Evolutionary conservation across 2,797 vertebrate species (phyloP), one percentile per base, ranked within the genome.

Genomic region (Pangasius macronema): DNA sequence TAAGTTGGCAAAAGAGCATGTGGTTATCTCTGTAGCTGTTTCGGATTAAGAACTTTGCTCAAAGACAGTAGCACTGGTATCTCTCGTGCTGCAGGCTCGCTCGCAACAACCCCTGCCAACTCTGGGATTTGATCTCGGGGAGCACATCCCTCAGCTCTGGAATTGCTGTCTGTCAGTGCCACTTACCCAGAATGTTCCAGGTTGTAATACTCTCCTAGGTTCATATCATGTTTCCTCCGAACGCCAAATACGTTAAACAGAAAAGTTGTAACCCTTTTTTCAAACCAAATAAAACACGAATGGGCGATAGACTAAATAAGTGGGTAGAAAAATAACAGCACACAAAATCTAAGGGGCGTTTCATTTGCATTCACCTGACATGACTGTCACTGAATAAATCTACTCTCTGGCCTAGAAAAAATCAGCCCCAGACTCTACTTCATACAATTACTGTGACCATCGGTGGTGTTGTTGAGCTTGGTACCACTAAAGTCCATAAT

Each of bases 31-130:
- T 59, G 13, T 72, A 84, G 53, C 53, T 51, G 83, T 75, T 59
- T 30, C 0, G 83, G 83, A 85, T 85, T 85, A 85, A 73, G 24
- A 85, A 75, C 68, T 42, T 85, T 30, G 68, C 70, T 85, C 36
- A 85, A 85, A 70, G 53, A 55, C 70, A 73, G 39, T 61, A 1
- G 83, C 55, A 59, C 53, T 59, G 51, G 70, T 73, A 85, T 73
- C 83, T 75, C 53, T 59, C n/a, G 36, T 11, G 36, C 53, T 75
- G 30, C 83, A 84, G 83, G 81, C 82, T 57, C 30, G 18, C 73
- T n/a, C 82, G 27, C 75, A 63, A 77, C 36, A 77, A 59, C 33
- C 59, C 82, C 59, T 63, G 81, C 76, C 55, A 72, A 53, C 72
- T 30, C 82, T 46, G 68, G 57, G 67, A 81, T 53, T 63, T 75